A percentile compares a stretch with the other conserved stretches of the same genome.
phyloP scores from a whole-genome alignment of 2,888 invertebrate genomes.

The Choristoneura rosaceana region DNA sequence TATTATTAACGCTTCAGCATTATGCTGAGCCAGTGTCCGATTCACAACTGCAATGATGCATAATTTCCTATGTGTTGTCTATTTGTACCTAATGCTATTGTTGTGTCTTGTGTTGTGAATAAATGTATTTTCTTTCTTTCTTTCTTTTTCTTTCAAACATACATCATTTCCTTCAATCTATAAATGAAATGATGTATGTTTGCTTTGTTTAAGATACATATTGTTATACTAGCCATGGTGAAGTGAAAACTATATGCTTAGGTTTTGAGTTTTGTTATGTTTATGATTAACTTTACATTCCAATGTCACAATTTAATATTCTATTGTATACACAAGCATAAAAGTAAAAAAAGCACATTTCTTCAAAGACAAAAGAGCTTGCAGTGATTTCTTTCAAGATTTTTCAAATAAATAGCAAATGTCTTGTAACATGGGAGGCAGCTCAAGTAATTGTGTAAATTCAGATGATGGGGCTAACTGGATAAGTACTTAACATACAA shows the following conservation, averaged over 20 bases:
- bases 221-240: not conserved
- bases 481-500: not conserved
- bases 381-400: not conserved
- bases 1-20: too few relatives aligned
- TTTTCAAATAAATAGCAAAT: not conserved
- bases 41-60: too few relatives aligned
- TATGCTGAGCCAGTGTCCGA: too few relatives aligned
- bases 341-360: not conserved
- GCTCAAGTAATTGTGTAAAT: not conserved
- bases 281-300: not conserved
- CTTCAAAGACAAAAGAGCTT: not conserved
- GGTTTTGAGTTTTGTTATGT: not conserved
- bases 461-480: not conserved
- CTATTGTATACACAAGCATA: not conserved
- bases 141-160: too few relatives aligned
- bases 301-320: not conserved
- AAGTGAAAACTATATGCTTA: not conserved
- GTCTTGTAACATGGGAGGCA: not conserved
- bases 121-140: too few relatives aligned
- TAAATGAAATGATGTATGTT: not conserved
- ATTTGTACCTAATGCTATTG: too few relatives aligned
- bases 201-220: not conserved
- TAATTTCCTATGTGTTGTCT: too few relatives aligned
- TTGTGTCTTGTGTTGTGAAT: too few relatives aligned
- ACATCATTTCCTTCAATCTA: too few relatives aligned